These are phyloP conservation scores for Drosophila suboccidentalis DNA, from an alignment of 2,888 invertebrate genomes.

Conservation along the genomic window DNA sequence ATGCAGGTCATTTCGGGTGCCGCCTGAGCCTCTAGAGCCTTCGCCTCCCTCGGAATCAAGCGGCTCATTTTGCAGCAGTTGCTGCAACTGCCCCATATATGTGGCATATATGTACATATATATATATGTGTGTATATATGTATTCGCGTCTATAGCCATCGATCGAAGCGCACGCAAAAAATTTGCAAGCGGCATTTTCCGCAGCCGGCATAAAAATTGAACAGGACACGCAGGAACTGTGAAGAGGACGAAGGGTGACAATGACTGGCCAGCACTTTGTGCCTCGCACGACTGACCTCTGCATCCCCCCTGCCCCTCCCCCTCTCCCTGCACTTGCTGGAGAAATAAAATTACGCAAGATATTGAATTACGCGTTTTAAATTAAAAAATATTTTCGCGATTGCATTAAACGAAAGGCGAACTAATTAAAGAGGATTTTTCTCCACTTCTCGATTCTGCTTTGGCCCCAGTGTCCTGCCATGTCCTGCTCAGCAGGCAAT, in stretches of 20 bases:
- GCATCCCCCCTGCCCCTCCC: not conserved
- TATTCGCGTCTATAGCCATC: constrained; percentile 20
- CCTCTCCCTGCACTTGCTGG: constrained; percentile 30
- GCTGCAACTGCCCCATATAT: constrained; percentile 17
- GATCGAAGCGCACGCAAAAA: constrained; percentile 54
- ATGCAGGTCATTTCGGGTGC: constrained; percentile 59
- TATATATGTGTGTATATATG: not conserved
- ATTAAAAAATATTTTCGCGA: constrained; percentile 77
- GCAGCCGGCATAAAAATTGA: constrained; percentile 53
- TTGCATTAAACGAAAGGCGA: constrained; percentile 75
- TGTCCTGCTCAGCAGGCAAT: constrained; percentile 16
- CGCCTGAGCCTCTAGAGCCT: constrained; percentile 15
- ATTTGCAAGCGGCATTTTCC: constrained; percentile 34
- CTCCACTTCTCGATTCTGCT: constrained; percentile 12
- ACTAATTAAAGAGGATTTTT: constrained; percentile 64
- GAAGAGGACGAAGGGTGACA: constrained; percentile 38
- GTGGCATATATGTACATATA: constrained; percentile 12
- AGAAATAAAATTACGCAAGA: constrained; percentile 76
- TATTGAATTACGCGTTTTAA: constrained; percentile 80
- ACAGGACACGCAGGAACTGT: constrained; percentile 51
- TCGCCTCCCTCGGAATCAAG: constrained; percentile 25
- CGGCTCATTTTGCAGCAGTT: constrained; percentile 47
- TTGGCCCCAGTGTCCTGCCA: not conserved
- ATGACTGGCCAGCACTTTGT: constrained; percentile 75
- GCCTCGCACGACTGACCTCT: constrained; percentile 43